Evolutionary conservation across 2,888 invertebrate genomes (phyloP).

Genomic region (Amblyteles armatorius): DNA sequence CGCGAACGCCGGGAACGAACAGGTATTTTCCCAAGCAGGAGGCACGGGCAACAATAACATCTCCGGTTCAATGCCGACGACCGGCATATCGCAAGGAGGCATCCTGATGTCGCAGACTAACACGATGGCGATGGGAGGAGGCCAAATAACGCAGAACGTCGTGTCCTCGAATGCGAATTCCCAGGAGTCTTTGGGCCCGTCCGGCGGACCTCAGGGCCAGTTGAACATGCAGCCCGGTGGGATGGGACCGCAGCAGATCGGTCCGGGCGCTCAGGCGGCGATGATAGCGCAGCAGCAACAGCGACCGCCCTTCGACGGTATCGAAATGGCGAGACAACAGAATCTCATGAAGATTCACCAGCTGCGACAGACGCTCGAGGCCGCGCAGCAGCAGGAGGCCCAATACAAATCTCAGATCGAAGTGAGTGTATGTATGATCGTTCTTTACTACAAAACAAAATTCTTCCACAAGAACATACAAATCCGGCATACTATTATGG

Average conservation of each 20-base stretch:
- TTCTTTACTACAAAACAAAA: constrained; percentile 76
- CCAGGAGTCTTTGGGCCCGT: constrained; percentile 77
- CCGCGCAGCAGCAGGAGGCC: constrained; percentile 91
- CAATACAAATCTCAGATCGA: constrained; percentile 93
- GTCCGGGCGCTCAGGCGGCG: constrained; percentile 67
- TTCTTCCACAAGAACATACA: background rate
- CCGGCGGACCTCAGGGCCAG: constrained; percentile 80
- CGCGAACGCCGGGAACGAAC: constrained; percentile 50
- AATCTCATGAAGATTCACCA: constrained; percentile 92
- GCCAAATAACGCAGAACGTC: constrained; percentile 86
- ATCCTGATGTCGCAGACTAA: constrained; percentile 86
- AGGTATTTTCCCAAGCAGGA: constrained; percentile 72
- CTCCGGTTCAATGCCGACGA: constrained; percentile 78
- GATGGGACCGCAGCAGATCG: constrained; percentile 81
- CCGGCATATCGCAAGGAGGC: constrained; percentile 83
- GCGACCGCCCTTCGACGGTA: constrained; percentile 86
- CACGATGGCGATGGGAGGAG: constrained; percentile 87
- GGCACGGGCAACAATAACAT: constrained; percentile 77
- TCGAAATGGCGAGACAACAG: constrained; percentile 91
- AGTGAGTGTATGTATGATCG: constrained; percentile 88
- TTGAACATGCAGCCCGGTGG: constrained; percentile 80
- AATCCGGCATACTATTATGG: constrained; percentile 7
- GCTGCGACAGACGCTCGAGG: constrained; percentile 91
- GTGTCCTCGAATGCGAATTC: constrained; percentile 83
- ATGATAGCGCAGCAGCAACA: constrained; percentile 81